Base-by-base conservation (phyloP, 1,140 invertebrate genomes). In the Drosophila ambigua region DNA sequence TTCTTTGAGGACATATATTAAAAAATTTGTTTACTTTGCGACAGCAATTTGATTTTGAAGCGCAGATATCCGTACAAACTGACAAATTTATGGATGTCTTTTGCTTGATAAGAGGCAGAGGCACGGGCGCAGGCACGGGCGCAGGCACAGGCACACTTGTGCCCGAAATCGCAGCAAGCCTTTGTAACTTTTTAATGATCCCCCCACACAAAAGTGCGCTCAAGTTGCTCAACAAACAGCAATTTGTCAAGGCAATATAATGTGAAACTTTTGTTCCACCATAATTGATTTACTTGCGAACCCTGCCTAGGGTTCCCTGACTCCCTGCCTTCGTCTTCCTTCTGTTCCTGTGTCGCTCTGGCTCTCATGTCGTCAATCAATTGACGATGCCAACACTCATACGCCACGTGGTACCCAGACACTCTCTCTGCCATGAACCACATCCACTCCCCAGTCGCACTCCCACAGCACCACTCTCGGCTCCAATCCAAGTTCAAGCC, bases 281-380 rank as follows among this genome's bases (percentile, higher is more conserved):
- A 89, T 88, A 88, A 88, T 88, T 88, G 83, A 88, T 88, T 88
- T 88, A 89, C 84, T 88, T 84, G 44, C 57, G 5, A 35, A 7
- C 4, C 44, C 31, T 35, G 44, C 31, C 45, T n/a, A 2, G 5
- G 57, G 13, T 9, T 15, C 11, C 8, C 16, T 16, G 1, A 20
- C 9, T 9, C 13, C 0, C 20, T 24, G 5, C 4, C 5, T 16
- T 16, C 16, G 16, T 20, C 16, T 49, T 13, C 11, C 16, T 49
- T 13, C 11, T 15, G 31, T 15, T n/a, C 16, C 45, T 15, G 58
- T 26, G 44, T 49, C 57, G 31, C 53, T 54, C 77, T 20, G 61
- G 61, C 26, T 64, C 20, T 63, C 61, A 73, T 69, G 81, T 85
- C 80, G 80, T 84, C 80, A 84, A 87, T 87, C 82, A 85, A 87